phyloP scores from a whole-genome alignment of 2,113 vertebrate species.

The Notiomystis cincta region DNA sequence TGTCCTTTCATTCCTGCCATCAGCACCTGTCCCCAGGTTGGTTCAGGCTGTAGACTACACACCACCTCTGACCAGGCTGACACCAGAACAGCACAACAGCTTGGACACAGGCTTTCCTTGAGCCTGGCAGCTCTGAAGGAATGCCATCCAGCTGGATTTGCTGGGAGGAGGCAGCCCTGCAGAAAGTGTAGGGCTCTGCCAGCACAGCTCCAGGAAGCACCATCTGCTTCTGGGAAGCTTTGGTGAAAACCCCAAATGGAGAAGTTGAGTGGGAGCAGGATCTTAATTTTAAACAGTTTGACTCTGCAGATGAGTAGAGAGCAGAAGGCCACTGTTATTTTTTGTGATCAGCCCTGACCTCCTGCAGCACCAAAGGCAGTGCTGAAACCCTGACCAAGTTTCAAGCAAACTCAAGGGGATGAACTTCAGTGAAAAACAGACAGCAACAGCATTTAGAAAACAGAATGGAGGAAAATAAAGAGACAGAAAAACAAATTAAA shows the following conservation, averaged over 20 bases:
- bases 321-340: neutral
- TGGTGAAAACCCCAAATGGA: conserved; percentile 49
- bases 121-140: neutral
- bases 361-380: neutral
- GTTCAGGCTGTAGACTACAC: neutral
- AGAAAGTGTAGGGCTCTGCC: neutral
- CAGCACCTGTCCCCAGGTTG: neutral
- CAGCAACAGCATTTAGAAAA: neutral
- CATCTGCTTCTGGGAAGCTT: conserved; percentile 53
- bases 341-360: neutral
- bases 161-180: fast-evolving
- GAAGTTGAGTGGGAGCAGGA: conserved; percentile 48
- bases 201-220: neutral
- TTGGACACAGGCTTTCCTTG: neutral
- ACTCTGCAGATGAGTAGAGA: conserved; percentile 30
- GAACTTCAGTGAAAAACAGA: neutral
- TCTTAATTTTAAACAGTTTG: conserved; percentile 27
- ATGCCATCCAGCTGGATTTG: neutral
- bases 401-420: neutral
- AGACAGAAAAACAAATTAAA: neutral
- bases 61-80: neutral
- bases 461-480: neutral
- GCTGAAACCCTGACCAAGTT: neutral
- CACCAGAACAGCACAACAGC: neutral
- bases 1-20: neutral